These are phyloP conservation scores for Mylabris sibirica DNA, from an alignment of 2,888 invertebrate genomes.

Conservation along the genomic window DNA sequence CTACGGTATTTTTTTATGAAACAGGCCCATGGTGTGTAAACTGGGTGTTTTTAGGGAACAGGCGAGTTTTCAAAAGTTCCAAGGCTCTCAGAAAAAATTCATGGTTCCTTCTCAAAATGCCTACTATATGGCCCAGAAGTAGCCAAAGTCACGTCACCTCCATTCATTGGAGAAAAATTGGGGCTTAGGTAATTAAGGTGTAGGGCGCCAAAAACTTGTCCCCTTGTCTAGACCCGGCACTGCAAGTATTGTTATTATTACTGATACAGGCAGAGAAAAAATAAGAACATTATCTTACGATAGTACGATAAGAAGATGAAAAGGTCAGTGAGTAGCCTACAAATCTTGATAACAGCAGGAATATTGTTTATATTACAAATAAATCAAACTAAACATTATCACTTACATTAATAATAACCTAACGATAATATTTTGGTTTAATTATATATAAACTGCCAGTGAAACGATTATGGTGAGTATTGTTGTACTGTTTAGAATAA, in stretches of 20 bases:
- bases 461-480: neutral
- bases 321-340: neutral
- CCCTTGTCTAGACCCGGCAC: too few species aligned
- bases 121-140: too few species aligned
- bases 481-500: neutral
- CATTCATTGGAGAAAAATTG: too few species aligned
- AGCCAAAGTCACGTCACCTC: too few species aligned
- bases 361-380: neutral
- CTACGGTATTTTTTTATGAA: too few species aligned
- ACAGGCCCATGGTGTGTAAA: too few species aligned
- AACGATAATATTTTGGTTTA: constrained; percentile 19
- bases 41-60: too few species aligned
- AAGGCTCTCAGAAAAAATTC: too few species aligned
- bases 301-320: neutral
- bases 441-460: neutral
- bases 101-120: too few species aligned
- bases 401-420: constrained; percentile 20
- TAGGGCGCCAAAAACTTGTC: too few species aligned
- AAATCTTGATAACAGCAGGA: neutral
- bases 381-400: neutral
- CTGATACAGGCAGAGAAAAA: neutral
- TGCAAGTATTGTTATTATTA: neutral
- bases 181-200: too few species aligned
- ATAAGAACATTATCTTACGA: neutral
- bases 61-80: too few species aligned